Base-by-base conservation (phyloP, 2,888 invertebrate genomes). In the Cyclophora punctaria region DNA sequence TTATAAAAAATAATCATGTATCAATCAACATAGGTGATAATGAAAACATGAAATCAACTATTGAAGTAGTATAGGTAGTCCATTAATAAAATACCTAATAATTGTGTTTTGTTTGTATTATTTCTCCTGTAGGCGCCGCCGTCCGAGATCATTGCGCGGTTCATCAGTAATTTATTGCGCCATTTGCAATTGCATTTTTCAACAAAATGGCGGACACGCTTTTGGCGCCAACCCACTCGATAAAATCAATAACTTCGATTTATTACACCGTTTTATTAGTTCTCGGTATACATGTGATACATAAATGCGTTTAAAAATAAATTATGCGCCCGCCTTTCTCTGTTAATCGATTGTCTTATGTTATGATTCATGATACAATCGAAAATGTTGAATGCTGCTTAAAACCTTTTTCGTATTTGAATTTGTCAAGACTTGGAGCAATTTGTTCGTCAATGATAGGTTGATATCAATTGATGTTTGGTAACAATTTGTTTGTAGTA, bases 221-320 rank as follows among this genome's bases (percentile, higher is more conserved):
- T 59, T 67, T 74, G 78, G 75, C 80, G 78, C 76, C 79, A 69
- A 62, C 68, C 66, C 67, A 68, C 64, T 70, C 64, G 63, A 74
- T 70, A 66, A 37, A 37, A 37, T 37, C 37, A 37, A 37, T 58
- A 62, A 56, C 44, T 57, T 58, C 67, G 72, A 77, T 76, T 80
- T 76, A 77, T 69, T 64, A 64, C 60, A 71, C 64, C 60, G 69
- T 70, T 75, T 76, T 71, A 72, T 70, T 68, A 71, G 61, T 63
- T 59, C 54, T 53, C 59, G 55, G 58, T 63, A 56, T 58, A 57
- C 55, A 54, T 54, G 59, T 59, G 57, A 52, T 58, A 58, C 56
- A 61, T 62, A 58, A 63, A 61, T 53, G 62, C 57, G 63, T 69
- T 69, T 67, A 69, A 71, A 73, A 73, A 71, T 69, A 67, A 71